Percentiles rank a stretch among this genome's conserved stretches.
Evolutionary conservation across 2,797 vertebrate species (phyloP).

Genomic region (Premnoplex brunnescens): DNA sequence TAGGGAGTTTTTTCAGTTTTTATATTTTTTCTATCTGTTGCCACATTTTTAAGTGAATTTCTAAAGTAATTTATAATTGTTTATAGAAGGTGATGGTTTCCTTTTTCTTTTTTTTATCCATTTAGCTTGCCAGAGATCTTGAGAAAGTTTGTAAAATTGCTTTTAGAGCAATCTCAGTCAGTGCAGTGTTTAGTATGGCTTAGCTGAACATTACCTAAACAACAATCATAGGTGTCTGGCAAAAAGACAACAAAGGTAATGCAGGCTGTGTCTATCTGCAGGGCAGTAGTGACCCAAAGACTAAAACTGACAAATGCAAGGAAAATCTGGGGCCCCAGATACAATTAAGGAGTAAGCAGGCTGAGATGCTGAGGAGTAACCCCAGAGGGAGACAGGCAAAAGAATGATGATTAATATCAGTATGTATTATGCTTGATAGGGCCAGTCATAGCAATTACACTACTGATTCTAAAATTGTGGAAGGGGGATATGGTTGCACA

Average conservation of each 20-base stretch:
- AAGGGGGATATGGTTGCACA: background rate
- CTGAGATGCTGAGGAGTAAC: background rate
- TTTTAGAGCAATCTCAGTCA: background rate
- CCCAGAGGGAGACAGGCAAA: background rate
- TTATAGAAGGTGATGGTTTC: background rate
- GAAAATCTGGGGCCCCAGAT: background rate
- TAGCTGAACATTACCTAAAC: background rate
- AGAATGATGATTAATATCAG: slow-evolving; percentile 30
- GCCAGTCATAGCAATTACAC: background rate
- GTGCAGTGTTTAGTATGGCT: background rate
- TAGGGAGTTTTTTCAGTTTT: background rate
- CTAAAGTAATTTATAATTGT: background rate
- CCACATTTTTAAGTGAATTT: background rate
- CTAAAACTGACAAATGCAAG: background rate
- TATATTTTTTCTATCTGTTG: background rate
- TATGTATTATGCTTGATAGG: background rate
- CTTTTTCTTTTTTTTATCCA: background rate
- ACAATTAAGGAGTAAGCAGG: background rate
- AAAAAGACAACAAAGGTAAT: background rate
- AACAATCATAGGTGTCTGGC: background rate
- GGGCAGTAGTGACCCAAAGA: background rate
- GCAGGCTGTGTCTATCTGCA: background rate
- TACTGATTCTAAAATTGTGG: background rate
- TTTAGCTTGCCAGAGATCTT: background rate
- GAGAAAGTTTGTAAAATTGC: background rate